Base-by-base conservation (phyloP, 2,888 invertebrate genomes). In the Dromius quadrimaculatus region DNA sequence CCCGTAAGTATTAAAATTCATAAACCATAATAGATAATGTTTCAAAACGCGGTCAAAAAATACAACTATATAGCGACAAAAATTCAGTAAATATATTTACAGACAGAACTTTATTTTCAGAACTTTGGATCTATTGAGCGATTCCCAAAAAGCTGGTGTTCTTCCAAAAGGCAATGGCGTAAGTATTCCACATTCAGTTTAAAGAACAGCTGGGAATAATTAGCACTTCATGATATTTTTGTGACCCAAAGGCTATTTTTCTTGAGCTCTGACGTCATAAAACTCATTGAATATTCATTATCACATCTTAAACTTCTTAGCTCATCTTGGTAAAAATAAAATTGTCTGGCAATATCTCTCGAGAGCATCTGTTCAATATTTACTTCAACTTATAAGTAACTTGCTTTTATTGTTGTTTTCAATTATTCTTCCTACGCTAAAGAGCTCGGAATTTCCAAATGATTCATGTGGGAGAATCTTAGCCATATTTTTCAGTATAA, bases 1-100 rank as follows among this genome's bases (percentile, higher is more conserved):
- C 1, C 88, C 88, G 90, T 90, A 81, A 87, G 89, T 87, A 54
- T 65, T n/a, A n/a, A n/a, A n/a, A n/a, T n/a, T n/a, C n/a, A n/a
- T n/a, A n/a, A n/a, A n/a, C 13, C 20, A 2, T 13, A 1, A 13
- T 11, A 45, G 43, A 43, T n/a, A 9, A 13, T 43, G 9, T 45
- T 45, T 8, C 9, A 15, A 15, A 11, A 11, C 13, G 11, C 45
- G 13, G 2, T 45, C 9, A 1, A 15, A 15, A 45, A 1, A 17
- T 20, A 6, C 13, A 50, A 9, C 8, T 22, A 3, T 1, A 1
- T 43, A 43, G 15, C 23, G 22, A 6, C 19, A 36, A 59, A 5
- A 28, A 28, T 28, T 28, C 41, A 15, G 2, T 15, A 11, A 13
- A 41, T 15, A 41, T 41, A 41, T 41, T 41, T 41, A 4, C 41